Evolutionary conservation across 2,797 vertebrate genomes (phyloP).

Genomic region (Dipus sagitta): DNA sequence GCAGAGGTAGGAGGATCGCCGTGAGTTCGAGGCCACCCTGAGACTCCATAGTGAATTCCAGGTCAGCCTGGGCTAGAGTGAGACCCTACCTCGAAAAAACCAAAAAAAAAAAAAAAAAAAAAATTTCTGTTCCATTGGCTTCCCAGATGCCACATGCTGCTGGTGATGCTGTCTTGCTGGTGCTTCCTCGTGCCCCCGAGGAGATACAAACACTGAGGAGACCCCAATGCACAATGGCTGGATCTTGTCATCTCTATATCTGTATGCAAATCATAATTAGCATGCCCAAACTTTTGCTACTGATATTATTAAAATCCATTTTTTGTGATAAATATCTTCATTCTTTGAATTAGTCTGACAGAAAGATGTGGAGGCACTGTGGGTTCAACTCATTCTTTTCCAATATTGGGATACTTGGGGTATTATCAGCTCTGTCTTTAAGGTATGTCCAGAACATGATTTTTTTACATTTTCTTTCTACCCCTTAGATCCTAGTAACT

Average conservation of each 20-base stretch:
- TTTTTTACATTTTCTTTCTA: neutral
- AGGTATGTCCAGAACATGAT: neutral
- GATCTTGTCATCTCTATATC: neutral
- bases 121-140: no score
- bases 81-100: no score
- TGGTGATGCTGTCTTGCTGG: no score
- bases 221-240: neutral
- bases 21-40: no score
- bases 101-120: no score
- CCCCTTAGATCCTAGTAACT: neutral
- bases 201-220: neutral
- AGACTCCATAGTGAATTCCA: no score
- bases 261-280: neutral
- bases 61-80: no score
- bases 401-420: neutral
- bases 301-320: neutral
- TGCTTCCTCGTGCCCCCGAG: no score
- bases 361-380: neutral
- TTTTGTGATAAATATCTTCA: neutral
- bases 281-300: neutral
- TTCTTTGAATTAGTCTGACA: neutral
- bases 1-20: no score
- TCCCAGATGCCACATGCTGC: no score
- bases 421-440: neutral
- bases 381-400: neutral